Base-by-base conservation (phyloP, 2,888 invertebrate genomes). In the Acanthococcus lagerstroemiae region DNA sequence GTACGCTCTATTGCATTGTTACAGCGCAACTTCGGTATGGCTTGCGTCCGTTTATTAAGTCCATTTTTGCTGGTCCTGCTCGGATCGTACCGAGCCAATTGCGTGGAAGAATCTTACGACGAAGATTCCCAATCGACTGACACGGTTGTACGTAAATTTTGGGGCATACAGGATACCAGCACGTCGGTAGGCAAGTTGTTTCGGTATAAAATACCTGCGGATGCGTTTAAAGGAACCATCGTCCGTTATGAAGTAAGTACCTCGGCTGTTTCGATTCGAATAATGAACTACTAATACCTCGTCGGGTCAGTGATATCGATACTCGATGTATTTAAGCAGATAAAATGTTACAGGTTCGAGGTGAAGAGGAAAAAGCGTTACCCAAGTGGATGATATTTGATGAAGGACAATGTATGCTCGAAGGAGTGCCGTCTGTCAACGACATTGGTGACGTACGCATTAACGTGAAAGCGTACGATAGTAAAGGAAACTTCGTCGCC, bases 331-430 rank as follows among this genome's bases (percentile, higher is more conserved):
- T 37, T 37, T 3, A 9, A 37, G 68, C n/a, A n/a, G n/a, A n/a
- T n/a, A n/a, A n/a, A n/a, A n/a, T n/a, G n/a, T 19, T 63, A 44
- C 69, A 81, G 81, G 78, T 77, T 44, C 78, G 74, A 70, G 74
- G 74, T 66, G 72, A 74, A 27, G 73, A 74, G 52, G 76, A 76
- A 19, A 76, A 76, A 61, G 72, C 75, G 1, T 73, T 84, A 70
- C 86, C 88, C 1, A 76, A 77, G 69, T 88, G 88, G 88, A 77
- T 88, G 72, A 79, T 83, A 69, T 87, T 87, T 77, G 85, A 88
- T 76, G 80, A 82, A 65, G 80, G 78, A 63, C 82, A 83, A 69
- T 84, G 84, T n/a, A 79, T 84, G 66, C 81, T 91, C 73, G 82
- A 84, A 75, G 90, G 90, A 19, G 81, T 90, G 65, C 89, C 91